A percentile compares a stretch with the other conserved stretches of the same genome.
Evolutionary conservation across 2,888 invertebrate species (phyloP).

Genomic region (Micoletzkya japonica): DNA sequence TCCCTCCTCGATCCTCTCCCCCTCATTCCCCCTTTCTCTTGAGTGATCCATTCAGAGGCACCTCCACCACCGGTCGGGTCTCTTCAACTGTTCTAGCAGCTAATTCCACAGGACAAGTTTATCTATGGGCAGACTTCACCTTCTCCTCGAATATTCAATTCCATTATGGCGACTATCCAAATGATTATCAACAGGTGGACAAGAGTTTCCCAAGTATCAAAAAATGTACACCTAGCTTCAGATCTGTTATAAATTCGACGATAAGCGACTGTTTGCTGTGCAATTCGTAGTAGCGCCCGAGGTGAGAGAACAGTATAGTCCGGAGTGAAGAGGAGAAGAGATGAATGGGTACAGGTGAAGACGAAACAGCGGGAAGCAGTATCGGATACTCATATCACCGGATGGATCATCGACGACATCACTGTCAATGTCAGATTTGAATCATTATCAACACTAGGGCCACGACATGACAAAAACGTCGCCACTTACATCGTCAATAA

Average conservation of each 20-base stretch:
- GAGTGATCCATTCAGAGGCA: constrained; percentile 36
- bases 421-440: constrained; percentile 50
- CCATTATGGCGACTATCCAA: constrained; percentile 61
- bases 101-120: constrained; percentile 63
- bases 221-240: constrained; percentile 16
- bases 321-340: neutral
- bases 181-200: constrained; percentile 54
- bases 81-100: constrained; percentile 63
- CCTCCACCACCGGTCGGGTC: constrained; percentile 52
- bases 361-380: constrained; percentile 55
- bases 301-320: constrained; percentile 28
- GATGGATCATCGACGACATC: constrained; percentile 60
- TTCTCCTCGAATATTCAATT: constrained; percentile 61
- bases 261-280: constrained; percentile 62
- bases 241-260: constrained; percentile 64
- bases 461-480: too few species aligned
- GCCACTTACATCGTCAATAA: too few species aligned
- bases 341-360: constrained; percentile 34
- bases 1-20: neutral
- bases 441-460: neutral
- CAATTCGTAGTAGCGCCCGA: constrained; percentile 57
- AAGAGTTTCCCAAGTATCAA: neutral
- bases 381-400: constrained; percentile 58
- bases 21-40: neutral
- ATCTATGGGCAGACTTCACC: constrained; percentile 59